phyloP scores from a whole-genome alignment of 2,888 invertebrate genomes.

The Apamea crenata region DNA sequence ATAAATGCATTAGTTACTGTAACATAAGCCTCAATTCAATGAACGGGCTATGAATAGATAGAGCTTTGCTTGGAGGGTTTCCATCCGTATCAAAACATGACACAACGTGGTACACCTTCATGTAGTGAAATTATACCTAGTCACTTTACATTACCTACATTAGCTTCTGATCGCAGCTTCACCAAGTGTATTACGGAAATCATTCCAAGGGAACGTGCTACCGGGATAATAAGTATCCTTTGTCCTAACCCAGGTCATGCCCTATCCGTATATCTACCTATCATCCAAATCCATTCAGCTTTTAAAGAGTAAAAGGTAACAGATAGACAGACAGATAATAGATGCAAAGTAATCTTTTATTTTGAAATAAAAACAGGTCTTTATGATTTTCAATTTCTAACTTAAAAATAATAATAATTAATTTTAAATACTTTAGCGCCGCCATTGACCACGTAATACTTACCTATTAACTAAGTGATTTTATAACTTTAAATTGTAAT shows the following conservation, averaged over 20 bases:
- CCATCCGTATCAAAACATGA: background rate
- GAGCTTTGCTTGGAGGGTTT: background rate
- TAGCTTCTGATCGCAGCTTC: background rate
- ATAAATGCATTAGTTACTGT: background rate
- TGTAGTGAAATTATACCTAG: background rate
- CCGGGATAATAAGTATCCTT: too few species aligned
- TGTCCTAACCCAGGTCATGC: too few species aligned
- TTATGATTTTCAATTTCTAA: background rate
- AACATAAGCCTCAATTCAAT: background rate
- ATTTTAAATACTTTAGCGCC: background rate
- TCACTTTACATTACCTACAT: background rate
- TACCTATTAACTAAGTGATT: too few species aligned
- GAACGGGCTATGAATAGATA: background rate
- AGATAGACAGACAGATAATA: background rate
- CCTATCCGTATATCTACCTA: background rate
- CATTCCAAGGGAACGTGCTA: too few species aligned
- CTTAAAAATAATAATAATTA: background rate
- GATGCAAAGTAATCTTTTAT: background rate
- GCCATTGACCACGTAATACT: too few species aligned
- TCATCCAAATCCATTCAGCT: background rate
- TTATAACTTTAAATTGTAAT: background rate
- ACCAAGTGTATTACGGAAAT: too few species aligned
- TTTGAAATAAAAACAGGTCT: background rate
- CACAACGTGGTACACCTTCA: background rate
- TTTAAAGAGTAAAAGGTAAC: background rate